Evolutionary conservation across 64 coral and sea anemone genomes (phyloP).

Genomic region (Astreopora myriophthalma): DNA sequence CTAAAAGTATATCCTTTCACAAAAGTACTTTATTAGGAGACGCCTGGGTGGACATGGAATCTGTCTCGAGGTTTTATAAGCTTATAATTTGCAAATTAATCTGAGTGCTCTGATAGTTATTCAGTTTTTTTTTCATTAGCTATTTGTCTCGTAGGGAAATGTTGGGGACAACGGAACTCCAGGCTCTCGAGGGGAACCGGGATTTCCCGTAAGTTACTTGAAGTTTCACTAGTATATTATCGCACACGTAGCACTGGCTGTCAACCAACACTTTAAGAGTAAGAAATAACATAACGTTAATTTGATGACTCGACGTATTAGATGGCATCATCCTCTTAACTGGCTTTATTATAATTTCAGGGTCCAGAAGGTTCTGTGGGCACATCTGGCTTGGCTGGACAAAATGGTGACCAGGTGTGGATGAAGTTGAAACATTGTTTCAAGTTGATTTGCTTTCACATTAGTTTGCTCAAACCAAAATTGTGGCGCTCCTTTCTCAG

Average conservation of each 20-base stretch:
- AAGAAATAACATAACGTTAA: background rate
- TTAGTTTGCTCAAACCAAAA: too few relatives aligned
- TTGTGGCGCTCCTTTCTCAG: too few relatives aligned
- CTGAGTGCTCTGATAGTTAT: background rate
- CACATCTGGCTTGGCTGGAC: background rate
- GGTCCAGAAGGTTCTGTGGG: background rate
- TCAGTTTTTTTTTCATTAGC: background rate
- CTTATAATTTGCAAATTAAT: too few relatives aligned
- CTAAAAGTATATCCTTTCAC: too few relatives aligned
- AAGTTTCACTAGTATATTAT: background rate
- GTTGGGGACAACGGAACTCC: background rate
- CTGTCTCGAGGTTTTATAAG: too few relatives aligned
- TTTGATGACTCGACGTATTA: background rate
- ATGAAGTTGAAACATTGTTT: background rate
- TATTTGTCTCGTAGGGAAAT: conserved; percentile 11
- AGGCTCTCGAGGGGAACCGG: conserved; percentile 13
- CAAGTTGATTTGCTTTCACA: too few relatives aligned
- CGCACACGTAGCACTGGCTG: background rate
- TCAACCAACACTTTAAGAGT: background rate
- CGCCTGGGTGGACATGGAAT: too few relatives aligned
- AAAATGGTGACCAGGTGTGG: background rate
- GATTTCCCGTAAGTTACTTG: background rate
- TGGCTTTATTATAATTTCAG: background rate
- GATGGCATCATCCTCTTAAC: too few relatives aligned
- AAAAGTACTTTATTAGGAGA: too few relatives aligned